Evolutionary conservation across 1,140 invertebrate species (phyloP), one percentile per base, ranked within the genome.

Genomic region (Camponotus pennsylvanicus): DNA sequence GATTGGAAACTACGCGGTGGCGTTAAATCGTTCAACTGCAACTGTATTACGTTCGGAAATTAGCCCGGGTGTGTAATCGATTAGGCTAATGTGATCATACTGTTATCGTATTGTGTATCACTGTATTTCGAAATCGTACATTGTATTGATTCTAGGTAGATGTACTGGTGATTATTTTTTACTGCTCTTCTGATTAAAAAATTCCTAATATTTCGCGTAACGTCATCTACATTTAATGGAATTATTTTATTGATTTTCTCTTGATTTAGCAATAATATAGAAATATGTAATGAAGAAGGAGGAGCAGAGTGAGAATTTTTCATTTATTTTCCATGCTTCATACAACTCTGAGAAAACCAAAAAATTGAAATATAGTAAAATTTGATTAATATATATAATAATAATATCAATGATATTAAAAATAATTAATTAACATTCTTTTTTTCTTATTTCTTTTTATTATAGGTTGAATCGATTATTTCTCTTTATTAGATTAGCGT

Each of bases 21-120:
- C 45, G 13, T 66, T 49, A 84, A 75, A 61, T 63, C 15, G 63
- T 32, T 55, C 27, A 42, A 66, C 34, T 79, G 63, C 42, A 67
- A 79, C 75, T 77, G 76, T n/a, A 78, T 78, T 78, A 79, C 63
- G 52, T 80, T 63, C 11, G 59, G 40, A 78, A 76, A 73, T 73
- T 57, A 83, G 40, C 13, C 9, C 3, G 77, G 32, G n/a, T 64
- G 63, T 67, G 64, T 80, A 80, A 80, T 80, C 77, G 77, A 80
- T 80, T 80, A 80, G 13, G 13, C 34, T 80, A 80, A 69, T 80
- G 64, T 66, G 34, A 21, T 80, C 45, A 21, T 70, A 80, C 3
- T 13, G 9, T 8, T 42, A 42, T 52, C 49, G 3, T 45, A 64
- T 64, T 27, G 40, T 18, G 27, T 52, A 79, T 40, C 32, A 21